Percentiles rank a stretch among this genome's conserved stretches.
These are phyloP conservation scores for Benitochromis conjunctus DNA, from an alignment of 2,113 vertebrate species.

Conservation along the genomic window DNA sequence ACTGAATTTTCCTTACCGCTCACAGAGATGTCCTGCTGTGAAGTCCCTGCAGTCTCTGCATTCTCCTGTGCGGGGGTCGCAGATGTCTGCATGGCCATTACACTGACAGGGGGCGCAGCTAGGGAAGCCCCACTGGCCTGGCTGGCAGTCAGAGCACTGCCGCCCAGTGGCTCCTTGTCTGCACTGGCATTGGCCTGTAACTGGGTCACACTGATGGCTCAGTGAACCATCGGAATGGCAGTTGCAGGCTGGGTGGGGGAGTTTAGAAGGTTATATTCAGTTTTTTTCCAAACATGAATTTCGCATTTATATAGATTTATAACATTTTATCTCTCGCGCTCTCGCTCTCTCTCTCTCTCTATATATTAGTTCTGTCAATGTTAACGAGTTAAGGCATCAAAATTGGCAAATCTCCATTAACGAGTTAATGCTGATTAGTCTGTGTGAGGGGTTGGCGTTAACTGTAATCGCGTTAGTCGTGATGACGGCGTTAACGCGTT, in stretches of 20 bases:
- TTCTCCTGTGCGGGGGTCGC: slow-evolving; percentile 67
- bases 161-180: slow-evolving; percentile 59
- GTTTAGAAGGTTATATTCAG: neutral
- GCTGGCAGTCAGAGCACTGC: slow-evolving; percentile 73
- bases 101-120: slow-evolving; percentile 78
- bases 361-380: no score
- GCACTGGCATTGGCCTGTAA: slow-evolving; percentile 81
- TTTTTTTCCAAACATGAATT: neutral
- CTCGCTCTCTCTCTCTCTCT: no score
- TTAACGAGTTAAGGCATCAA: no score
- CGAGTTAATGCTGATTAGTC: no score
- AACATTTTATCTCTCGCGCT: no score
- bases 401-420: no score
- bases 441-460: no score
- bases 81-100: slow-evolving; percentile 75
- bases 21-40: slow-evolving; percentile 71
- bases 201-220: slow-evolving; percentile 73
- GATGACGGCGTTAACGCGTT: no score
- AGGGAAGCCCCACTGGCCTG: slow-evolving; percentile 79
- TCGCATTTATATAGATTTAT: neutral
- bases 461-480: no score
- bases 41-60: slow-evolving; percentile 71
- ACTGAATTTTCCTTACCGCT: slow-evolving; percentile 64
- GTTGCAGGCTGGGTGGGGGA: slow-evolving; percentile 71
- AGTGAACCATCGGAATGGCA: slow-evolving; percentile 77